Conservation (phyloP, 2,888 invertebrate genomes). For the Trichopoda pennipes region DNA sequence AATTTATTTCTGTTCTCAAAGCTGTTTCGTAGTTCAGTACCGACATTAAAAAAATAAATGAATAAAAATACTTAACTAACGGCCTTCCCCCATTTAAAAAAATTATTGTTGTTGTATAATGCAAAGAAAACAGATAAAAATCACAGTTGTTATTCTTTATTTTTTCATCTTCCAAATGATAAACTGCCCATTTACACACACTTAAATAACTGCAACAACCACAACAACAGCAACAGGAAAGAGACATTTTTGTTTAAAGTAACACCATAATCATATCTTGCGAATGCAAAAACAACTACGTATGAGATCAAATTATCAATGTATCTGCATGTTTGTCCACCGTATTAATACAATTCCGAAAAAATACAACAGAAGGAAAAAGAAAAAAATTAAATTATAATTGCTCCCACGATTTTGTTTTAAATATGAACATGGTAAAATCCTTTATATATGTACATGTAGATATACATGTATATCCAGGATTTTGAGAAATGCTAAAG, state of each 20-base stretch:
- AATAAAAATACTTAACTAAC: constrained; percentile 71
- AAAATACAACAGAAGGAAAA: constrained; percentile 73
- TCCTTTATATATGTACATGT: neutral
- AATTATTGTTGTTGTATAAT: constrained; percentile 78
- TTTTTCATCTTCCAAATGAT: constrained; percentile 56
- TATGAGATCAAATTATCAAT: constrained; percentile 57
- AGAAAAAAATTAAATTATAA: constrained; percentile 78
- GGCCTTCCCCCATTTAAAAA: constrained; percentile 79
- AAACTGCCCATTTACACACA: constrained; percentile 68
- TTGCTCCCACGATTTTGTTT: constrained; percentile 81
- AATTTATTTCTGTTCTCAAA: constrained; percentile 33
- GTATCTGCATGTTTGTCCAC: constrained; percentile 52
- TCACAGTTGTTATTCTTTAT: constrained; percentile 64
- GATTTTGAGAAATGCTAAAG: constrained; percentile 6
- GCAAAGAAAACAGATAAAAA: constrained; percentile 70
- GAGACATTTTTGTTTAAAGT: constrained; percentile 23
- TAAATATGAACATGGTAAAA: constrained; percentile 35
- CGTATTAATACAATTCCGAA: constrained; percentile 39
- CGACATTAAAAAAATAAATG: neutral
- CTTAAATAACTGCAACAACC: constrained; percentile 54
- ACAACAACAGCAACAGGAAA: constrained; percentile 29
- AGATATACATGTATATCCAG: neutral
- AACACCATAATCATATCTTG: constrained; percentile 44
- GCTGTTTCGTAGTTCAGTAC: neutral
- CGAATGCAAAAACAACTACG: constrained; percentile 7